Percentiles rank a stretch among this genome's conserved stretches.
Evolutionary conservation across 1,140 invertebrate species (phyloP).

Genomic region (Drosophila tropicalis): DNA sequence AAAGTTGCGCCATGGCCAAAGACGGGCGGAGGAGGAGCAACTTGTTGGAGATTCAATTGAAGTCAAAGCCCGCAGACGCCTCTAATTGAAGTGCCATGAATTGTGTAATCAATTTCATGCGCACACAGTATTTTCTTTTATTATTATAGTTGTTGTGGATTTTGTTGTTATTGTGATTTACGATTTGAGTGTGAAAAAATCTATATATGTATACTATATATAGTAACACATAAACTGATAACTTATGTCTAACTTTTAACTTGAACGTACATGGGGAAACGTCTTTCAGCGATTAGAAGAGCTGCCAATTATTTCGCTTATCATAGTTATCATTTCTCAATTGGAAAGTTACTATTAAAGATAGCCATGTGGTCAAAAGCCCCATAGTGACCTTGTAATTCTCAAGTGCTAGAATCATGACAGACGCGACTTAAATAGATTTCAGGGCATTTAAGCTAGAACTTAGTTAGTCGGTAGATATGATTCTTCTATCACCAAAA

Average conservation of each 20-base stretch:
- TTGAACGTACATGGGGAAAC: slow-evolving; percentile 11
- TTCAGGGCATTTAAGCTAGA: neutral
- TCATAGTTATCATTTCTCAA: slow-evolving; percentile 6
- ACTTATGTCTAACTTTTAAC: slow-evolving; percentile 5
- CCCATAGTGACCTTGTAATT: neutral
- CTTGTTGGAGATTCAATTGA: slow-evolving; percentile 30
- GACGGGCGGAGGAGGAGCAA: neutral
- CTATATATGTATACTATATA: slow-evolving; percentile 4
- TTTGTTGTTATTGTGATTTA: slow-evolving; percentile 39
- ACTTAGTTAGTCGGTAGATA: neutral
- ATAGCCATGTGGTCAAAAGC: neutral
- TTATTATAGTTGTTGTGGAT: neutral
- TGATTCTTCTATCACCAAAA: neutral
- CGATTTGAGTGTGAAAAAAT: slow-evolving; percentile 34
- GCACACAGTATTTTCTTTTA: neutral
- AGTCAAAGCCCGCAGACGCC: slow-evolving; percentile 30
- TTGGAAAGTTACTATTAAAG: neutral
- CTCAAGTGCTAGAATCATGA: slow-evolving; percentile 8
- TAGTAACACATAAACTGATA: slow-evolving; percentile 40
- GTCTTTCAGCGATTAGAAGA: slow-evolving; percentile 25
- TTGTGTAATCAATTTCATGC: slow-evolving; percentile 61
- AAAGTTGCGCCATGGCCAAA: slow-evolving; percentile 9
- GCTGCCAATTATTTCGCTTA: slow-evolving; percentile 20
- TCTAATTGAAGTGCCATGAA: slow-evolving; percentile 55
- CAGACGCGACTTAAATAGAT: slow-evolving; percentile 1